Base-by-base conservation (phyloP, 2,888 invertebrate genomes). In the Pyrocoelia pectoralis region DNA sequence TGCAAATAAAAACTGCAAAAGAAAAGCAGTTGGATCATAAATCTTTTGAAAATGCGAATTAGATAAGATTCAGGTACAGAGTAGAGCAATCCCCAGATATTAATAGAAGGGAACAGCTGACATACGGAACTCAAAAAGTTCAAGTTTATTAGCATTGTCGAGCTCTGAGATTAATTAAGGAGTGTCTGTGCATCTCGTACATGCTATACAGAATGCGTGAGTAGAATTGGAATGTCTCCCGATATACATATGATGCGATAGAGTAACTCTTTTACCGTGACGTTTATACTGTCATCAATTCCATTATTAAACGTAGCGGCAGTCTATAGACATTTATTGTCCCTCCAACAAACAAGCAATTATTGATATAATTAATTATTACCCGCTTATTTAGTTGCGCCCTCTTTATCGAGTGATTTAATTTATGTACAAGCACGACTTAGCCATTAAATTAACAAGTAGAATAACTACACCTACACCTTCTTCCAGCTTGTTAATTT, bases 321-420 rank as follows among this genome's bases (percentile, higher is more conserved):
- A 38, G 50, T 15, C 18, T 29, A 61, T 49, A 41, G 49, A 61
- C 61, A 40, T 50, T 56, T 61, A 61, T 61, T 61, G 61, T 61
- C 43, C 55, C 53, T 40, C 41, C 41, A 52, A 33, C 33, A 18
- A 43, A 6, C 18, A 46, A n/a, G 24, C 15, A 15, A 52, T 43
- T 51, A 43, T 58, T 24, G 29, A 13, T 40, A 17, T 52, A 58
- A 58, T 58, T 58, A 52, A 58, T 58, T 46, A 41, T 43, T 33
- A 17, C 28, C 50, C 33, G n/a, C 8, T 33, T 33, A 33, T 33
- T 33, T 33, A 10, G 10, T 8, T 33, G 8, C 33, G n/a, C 33
- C 33, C 10, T n/a, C 33, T 33, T 33, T 33, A 6, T n/a, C n/a
- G 33, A 33, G 33, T 33, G 8, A 33, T 33, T 33, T n/a, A 33